Evolutionary conservation across 1,140 invertebrate species (phyloP), one percentile per base, ranked within the genome.

Genomic region (Neodiprion pinetum): DNA sequence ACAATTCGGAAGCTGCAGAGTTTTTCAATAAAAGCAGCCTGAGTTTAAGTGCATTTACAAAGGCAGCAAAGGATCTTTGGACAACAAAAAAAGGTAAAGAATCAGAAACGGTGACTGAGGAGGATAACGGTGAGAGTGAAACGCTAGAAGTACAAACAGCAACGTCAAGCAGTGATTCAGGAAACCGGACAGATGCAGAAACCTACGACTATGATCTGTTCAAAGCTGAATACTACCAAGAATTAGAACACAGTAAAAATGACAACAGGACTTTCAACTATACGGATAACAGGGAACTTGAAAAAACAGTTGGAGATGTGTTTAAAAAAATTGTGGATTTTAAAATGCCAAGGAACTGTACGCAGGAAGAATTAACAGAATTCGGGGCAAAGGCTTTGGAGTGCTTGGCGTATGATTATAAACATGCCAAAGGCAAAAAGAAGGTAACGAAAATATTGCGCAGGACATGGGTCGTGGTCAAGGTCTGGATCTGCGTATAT

Each of bases 401-500:
- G 48, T 86, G 85, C 65, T 73, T 84, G n/a, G 67, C 79, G 0
- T 73, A 79, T 7, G 81, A 85, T 71, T 83, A 79, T 70, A 71
- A 80, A 47, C 70, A 76, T 9, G 71, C 79, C 2, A 82, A 77
- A 40, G 77, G 83, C 70, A 53, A 75, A 5, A 76, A 74, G 12
- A 47, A 79, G 48, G 47, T 77, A 7, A 77, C 74, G 0, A 82
- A 74, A 17, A 68, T 79, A 5, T 8, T 85, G 1, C 53, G 10
- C 8, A 85, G 75, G 74, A 75, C 75, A n/a, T 84, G 81, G 81
- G 69, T 78, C 17, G 76, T 84, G 9, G 5, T 83, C 2, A 82
- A 71, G 77, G 28, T 86, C 47, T 87, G 86, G 85, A 71, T 85
- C 11, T 74, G 72, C 28, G 81, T 87, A 72, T 87, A 87, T 49